phyloP scores from a whole-genome alignment of 2,888 invertebrate genomes.

The Callyntrura guangdongensis region DNA sequence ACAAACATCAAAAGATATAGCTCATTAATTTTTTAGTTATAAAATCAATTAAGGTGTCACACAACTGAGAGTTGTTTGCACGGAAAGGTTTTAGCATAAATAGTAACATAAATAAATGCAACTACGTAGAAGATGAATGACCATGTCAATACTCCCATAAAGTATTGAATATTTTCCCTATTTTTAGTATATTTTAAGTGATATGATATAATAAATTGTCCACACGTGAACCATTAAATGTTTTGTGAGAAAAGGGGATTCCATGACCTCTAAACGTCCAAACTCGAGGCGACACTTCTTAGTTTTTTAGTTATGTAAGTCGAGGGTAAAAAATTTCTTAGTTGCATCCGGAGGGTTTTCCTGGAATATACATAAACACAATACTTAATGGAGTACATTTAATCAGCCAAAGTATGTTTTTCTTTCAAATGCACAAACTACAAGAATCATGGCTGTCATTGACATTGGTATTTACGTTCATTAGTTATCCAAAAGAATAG shows the following conservation, averaged over 20 bases:
- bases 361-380: background rate
- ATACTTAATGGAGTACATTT: too few relatives aligned
- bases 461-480: background rate
- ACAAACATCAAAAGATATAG: too few relatives aligned
- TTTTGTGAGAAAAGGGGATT: background rate
- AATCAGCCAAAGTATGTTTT: too few relatives aligned
- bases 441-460: background rate
- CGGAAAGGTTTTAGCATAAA: too few relatives aligned
- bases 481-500: background rate
- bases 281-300: slow-evolving; percentile 8
- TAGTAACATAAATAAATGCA: too few relatives aligned
- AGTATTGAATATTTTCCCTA: background rate
- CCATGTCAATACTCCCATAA: slow-evolving; percentile 18
- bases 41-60: too few relatives aligned
- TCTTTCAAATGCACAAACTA: too few relatives aligned
- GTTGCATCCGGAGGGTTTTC: slow-evolving; percentile 17
- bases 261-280: slow-evolving; percentile 22
- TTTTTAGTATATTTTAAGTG: background rate
- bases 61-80: too few relatives aligned
- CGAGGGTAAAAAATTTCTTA: background rate
- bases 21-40: too few relatives aligned
- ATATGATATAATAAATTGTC: too few relatives aligned
- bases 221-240: too few relatives aligned
- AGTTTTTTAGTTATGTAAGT: background rate
- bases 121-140: background rate